Evolutionary conservation across 2,113 vertebrate genomes (phyloP), one percentile per base, ranked within the genome.

Genomic region (Brachypodius melanocephalos): DNA sequence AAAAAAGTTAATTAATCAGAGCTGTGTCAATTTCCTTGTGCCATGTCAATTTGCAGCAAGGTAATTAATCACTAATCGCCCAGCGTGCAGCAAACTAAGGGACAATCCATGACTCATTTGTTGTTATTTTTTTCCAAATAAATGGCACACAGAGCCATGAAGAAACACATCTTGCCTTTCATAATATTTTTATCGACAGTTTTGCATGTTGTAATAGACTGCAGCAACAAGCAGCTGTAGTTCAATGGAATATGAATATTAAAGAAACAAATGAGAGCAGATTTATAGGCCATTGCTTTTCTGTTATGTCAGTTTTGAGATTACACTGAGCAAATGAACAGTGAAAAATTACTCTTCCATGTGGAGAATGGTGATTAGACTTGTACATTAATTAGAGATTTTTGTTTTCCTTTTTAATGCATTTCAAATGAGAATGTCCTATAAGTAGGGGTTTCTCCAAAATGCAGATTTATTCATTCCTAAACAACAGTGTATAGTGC

Each of bases 21-120:
- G 95, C 97, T 97, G 97, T 98, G 98, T 98, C 98, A 97, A 98
- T 98, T 98, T 98, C 98, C 97, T 98, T 90, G 88, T 98, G 97
- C 98, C 97, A 91, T 98, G 98, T 98, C 98, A 98, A 98, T 98
- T 98, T 98, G 97, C 97, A 97, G 97, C 96, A 91, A 98, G 98
- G 98, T 98, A 98, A 98, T 98, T 98, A 98, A 98, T 98, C 98
- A 98, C 97, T 98, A 98, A 98, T 98, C 98, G 61, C 97, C 97
- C 96, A 97, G 97, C 72, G 32, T 96, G 97, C 97, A 96, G 97
- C 97, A 96, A 97, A 98, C 96, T 68, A 66, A 97, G 96, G 97
- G 97, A 98, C 96, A 96, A 98, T 98, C 97, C 97, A 63, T 24
- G 31, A 97, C 89, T 94, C 97, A 96, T 98, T 98, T 98, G 97